These are phyloP conservation scores for Ferdinandea cuprea DNA, from an alignment of 2,888 invertebrate species.

Conservation along the genomic window DNA sequence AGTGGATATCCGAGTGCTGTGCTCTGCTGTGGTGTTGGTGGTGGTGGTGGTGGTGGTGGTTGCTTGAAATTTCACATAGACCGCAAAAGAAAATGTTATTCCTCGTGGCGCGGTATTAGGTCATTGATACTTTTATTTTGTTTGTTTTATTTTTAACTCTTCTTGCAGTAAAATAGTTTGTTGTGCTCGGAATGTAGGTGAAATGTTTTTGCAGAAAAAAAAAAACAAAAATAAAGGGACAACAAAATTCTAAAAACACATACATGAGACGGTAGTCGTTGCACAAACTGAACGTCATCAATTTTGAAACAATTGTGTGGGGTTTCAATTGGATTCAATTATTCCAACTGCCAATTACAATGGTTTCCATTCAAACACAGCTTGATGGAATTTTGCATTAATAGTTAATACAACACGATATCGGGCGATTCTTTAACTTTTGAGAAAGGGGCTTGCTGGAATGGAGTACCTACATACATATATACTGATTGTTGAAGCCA, in stretches of 20 bases:
- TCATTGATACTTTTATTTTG: slow-evolving; percentile 34
- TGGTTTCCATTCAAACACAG: slow-evolving; percentile 3
- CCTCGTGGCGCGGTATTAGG: slow-evolving; percentile 39
- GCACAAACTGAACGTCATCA: slow-evolving; percentile 7
- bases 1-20: slow-evolving; percentile 36
- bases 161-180: slow-evolving; percentile 31
- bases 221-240: slow-evolving; percentile 8
- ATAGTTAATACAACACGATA: slow-evolving; percentile 8
- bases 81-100: slow-evolving; percentile 34
- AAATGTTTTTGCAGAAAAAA: slow-evolving; percentile 24
- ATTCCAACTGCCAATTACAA: slow-evolving; percentile 25
- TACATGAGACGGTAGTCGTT: not conserved
- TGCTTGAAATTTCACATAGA: slow-evolving; percentile 53
- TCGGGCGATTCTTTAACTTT: not conserved
- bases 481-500: not conserved
- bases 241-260: not conserved
- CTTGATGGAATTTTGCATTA: slow-evolving; percentile 17
- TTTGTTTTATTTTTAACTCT: not conserved
- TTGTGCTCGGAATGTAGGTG: slow-evolving; percentile 48
- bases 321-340: slow-evolving; percentile 17
- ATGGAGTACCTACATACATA: no score
- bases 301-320: slow-evolving; percentile 2
- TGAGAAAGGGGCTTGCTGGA: not conserved
- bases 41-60: slow-evolving; percentile 37
- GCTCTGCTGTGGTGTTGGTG: no score